Base-by-base conservation (phyloP, 1,140 invertebrate genomes). In the Cylas formicarius region DNA sequence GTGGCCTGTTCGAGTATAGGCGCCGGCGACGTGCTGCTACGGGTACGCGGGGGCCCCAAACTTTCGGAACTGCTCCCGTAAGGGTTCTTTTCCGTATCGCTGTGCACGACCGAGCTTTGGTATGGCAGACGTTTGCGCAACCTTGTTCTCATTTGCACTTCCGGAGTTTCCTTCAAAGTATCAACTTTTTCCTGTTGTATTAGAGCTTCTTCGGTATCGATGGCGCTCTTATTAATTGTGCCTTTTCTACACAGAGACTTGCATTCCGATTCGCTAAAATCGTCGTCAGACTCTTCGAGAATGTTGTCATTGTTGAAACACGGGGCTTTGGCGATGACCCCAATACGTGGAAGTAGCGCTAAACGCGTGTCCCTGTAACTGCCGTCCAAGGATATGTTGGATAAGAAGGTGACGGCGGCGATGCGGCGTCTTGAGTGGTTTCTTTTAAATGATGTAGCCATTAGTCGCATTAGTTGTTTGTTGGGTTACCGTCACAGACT, bases 341-440 rank as follows among this genome's bases (percentile, higher is more conserved):
- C 67, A 52, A 71, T 72, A 34, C 67, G 59, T 22, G 74, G 66
- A 26, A 77, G 47, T n/a, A 72, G 64, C 23, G 75, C 73, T 56
- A 86, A 67, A 65, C 80, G 82, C 37, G 86, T 90, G 66, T 93
- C 89, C 56, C 78, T 78, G 69, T 90, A 84, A 56, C 82, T 87
- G 36, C 90, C 90, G 75, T 94, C 90, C 39, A 95, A 72, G 41
- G 90, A 93, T 60, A 96, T 95, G 72, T 94, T 94, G 19, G 89
- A 87, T 52, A 96, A 73, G 73, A 95, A 96, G 55, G 85, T 86
- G 48, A 90, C 74, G 52, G 89, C 89, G 61, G 88, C 87, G 57
- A 91, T 73, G 65, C 88, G 76, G 65, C 83, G 73, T 57, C 86
- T 75, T 56, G 77, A 75, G 50, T 71, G 67, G 61, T 71, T 73